Percentiles rank a stretch among this genome's conserved stretches.
These are phyloP conservation scores for Coranthus polyacanthus DNA, from an alignment of 2,797 vertebrate species.

Conservation along the genomic window DNA sequence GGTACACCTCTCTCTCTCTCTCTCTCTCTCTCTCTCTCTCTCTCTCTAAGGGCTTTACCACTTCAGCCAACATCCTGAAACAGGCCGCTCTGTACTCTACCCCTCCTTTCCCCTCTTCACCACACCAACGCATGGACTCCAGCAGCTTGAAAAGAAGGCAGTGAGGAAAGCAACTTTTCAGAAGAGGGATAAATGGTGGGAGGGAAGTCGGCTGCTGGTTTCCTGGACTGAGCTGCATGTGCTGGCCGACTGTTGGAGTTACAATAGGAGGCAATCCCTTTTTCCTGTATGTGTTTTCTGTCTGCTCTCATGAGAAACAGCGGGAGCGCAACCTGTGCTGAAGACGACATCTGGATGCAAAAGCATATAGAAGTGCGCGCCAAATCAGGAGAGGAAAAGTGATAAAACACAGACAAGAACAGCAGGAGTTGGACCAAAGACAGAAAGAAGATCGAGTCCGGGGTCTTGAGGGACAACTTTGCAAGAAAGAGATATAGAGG, in stretches of 20 bases:
- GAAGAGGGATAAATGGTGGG: conserved; percentile 60
- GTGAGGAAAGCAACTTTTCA: conserved; percentile 61
- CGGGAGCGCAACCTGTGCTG: conserved; percentile 40
- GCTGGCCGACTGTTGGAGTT: conserved; percentile 61
- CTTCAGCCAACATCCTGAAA: conserved; percentile 76
- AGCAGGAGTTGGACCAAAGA: conserved; percentile 50
- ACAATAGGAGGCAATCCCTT: conserved; percentile 73
- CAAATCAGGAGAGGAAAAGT: conserved; percentile 47
- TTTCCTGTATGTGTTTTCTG: conserved; percentile 62
- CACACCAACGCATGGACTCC: conserved; percentile 59
- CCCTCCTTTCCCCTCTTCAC: conserved; percentile 50
- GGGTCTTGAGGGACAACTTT: conserved; percentile 30
- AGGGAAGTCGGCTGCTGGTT: conserved; percentile 67
- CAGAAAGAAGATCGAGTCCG: conserved; percentile 10
- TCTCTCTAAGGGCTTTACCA: conserved; percentile 75
- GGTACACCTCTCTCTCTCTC: conserved; percentile 45
- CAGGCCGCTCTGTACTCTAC: conserved; percentile 58
- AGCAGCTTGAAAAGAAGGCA: conserved; percentile 55
- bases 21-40: conserved; percentile 50
- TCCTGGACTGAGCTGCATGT: conserved; percentile 72
- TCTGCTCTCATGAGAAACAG: conserved; percentile 42
- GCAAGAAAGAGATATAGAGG: conserved; percentile 10
- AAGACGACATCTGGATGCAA: conserved; percentile 61
- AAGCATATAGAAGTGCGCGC: conserved; percentile 35
- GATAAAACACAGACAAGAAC: conserved; percentile 42